phyloP scores from a whole-genome alignment of 2,888 invertebrate genomes.

The Gymnocheta viridis region DNA sequence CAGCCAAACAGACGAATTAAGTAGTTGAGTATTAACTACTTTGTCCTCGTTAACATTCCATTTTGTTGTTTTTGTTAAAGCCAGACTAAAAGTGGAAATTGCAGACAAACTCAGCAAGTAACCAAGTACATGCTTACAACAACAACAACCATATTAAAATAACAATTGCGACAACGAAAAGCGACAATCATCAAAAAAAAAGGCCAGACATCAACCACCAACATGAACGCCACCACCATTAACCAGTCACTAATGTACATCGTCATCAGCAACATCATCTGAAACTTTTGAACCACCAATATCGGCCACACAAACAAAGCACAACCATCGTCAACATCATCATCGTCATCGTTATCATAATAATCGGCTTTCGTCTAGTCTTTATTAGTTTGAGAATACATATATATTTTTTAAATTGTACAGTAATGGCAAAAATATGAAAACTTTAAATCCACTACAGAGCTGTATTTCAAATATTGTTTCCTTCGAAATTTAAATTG shows the following conservation, averaged over 20 bases:
- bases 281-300: constrained; percentile 69
- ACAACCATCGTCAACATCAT: constrained; percentile 59
- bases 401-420: constrained; percentile 23
- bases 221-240: constrained; percentile 33
- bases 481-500: no score
- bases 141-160: constrained; percentile 43
- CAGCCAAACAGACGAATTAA: constrained; percentile 39
- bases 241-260: background rate
- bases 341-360: constrained; percentile 48
- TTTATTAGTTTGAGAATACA: constrained; percentile 71
- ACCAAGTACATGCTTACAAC: constrained; percentile 51
- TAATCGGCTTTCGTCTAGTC: constrained; percentile 72
- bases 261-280: constrained; percentile 49
- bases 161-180: constrained; percentile 55
- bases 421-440: constrained; percentile 15
- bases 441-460: no score
- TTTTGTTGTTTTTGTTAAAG: constrained; percentile 36
- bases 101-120: constrained; percentile 58
- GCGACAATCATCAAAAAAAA: constrained; percentile 18
- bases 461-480: no score
- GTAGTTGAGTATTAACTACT: constrained; percentile 57
- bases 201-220: constrained; percentile 67
- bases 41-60: constrained; percentile 53
- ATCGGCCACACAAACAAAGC: constrained; percentile 61
- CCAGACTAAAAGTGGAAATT: constrained; percentile 51